These are phyloP conservation scores for Caenorhabditis angaria DNA, from an alignment of 2,888 invertebrate species.

Conservation along the genomic window DNA sequence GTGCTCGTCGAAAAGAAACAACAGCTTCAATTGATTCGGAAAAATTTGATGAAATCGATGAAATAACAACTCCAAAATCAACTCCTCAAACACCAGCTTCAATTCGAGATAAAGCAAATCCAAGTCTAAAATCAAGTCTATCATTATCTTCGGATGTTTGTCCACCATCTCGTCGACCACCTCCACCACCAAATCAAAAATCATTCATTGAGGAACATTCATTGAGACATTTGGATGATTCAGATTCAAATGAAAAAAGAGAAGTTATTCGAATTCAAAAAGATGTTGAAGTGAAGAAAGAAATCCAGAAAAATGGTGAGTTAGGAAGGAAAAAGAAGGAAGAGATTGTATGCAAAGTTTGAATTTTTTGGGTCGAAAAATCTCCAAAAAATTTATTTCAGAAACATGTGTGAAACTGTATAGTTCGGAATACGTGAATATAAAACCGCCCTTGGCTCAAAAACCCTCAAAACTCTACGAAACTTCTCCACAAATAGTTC, in stretches of 20 bases:
- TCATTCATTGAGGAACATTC: conserved; percentile 25
- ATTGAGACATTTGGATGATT: conserved; percentile 18
- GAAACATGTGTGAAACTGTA: conserved; percentile 15
- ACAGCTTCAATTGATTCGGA: background rate
- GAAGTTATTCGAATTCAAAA: conserved; percentile 24
- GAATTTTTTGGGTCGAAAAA: background rate
- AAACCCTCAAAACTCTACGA: conserved; percentile 22
- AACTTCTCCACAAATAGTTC: background rate
- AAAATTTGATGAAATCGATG: background rate
- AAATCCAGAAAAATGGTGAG: conserved; percentile 21
- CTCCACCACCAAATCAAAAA: conserved; percentile 5
- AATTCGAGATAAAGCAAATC: background rate
- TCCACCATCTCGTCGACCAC: conserved; percentile 6
- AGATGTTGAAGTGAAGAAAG: conserved; percentile 22
- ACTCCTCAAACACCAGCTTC: background rate
- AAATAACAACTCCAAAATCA: conserved; percentile 10
- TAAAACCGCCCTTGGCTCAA: conserved; percentile 31
- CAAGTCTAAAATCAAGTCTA: background rate
- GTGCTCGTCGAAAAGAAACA: background rate
- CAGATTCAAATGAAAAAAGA: background rate
- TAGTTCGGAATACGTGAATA: conserved; percentile 24
- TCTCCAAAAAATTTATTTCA: background rate
- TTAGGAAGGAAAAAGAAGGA: too few relatives aligned
- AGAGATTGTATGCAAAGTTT: background rate
- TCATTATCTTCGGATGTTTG: conserved; percentile 13